Evolutionary conservation across 2,888 invertebrate species (phyloP).

Genomic region (Opisthograptis luteolata): DNA sequence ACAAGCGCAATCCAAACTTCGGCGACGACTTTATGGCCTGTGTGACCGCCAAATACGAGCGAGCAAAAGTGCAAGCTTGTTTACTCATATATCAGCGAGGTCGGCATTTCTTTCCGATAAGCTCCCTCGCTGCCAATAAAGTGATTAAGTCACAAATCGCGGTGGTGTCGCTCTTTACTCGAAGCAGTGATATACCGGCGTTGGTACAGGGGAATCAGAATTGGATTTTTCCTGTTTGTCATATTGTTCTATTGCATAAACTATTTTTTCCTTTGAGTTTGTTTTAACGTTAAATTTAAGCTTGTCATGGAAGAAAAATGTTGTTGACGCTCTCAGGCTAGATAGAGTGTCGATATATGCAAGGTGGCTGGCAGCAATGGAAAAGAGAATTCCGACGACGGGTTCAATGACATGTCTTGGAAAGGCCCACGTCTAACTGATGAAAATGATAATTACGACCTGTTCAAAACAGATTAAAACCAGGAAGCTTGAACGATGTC

Average conservation of each 20-base stretch:
- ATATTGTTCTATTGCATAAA: constrained; percentile 13
- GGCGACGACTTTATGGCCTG: constrained; percentile 74
- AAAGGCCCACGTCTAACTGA: too few species aligned
- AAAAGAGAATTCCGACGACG: too few species aligned
- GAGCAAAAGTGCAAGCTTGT: constrained; percentile 81
- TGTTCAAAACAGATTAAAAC: too few species aligned
- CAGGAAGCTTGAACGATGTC: too few species aligned
- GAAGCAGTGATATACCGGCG: constrained; percentile 53
- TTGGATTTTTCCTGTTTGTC: constrained; percentile 26
- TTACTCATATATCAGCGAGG: constrained; percentile 78
- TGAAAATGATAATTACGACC: too few species aligned
- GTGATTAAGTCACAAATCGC: constrained; percentile 84
- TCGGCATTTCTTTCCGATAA: constrained; percentile 81
- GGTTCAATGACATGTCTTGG: too few species aligned
- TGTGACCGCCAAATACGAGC: constrained; percentile 78
- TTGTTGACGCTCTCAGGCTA: too few species aligned
- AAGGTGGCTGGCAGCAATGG: too few species aligned
- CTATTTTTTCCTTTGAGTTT: too few species aligned
- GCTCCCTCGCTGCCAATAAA: constrained; percentile 83
- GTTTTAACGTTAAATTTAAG: too few species aligned
- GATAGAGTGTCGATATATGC: too few species aligned
- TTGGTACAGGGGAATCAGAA: constrained; percentile 37
- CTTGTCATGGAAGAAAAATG: too few species aligned
- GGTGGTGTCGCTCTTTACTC: constrained; percentile 56
- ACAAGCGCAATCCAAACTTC: constrained; percentile 72